A percentile compares a stretch with the other conserved stretches of the same genome.
phyloP scores from a whole-genome alignment of 1,140 invertebrate species.

The Sarcophaga bullata region DNA sequence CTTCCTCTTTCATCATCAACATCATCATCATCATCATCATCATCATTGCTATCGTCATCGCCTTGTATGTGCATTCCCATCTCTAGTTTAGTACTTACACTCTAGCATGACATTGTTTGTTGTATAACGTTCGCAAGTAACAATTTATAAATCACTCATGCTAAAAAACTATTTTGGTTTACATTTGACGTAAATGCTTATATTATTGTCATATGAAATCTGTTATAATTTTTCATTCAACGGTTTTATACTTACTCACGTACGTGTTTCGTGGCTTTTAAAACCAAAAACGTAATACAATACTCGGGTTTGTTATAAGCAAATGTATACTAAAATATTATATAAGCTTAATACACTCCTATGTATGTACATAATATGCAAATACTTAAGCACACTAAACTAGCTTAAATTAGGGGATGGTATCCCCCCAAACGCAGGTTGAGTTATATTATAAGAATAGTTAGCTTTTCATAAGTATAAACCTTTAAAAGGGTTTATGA shows the following conservation, averaged over 20 bases:
- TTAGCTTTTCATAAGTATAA: no score
- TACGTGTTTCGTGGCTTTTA: background rate
- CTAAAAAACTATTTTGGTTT: constrained; percentile 12
- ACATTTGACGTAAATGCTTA: constrained; percentile 33
- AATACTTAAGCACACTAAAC: background rate
- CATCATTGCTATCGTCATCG: no score
- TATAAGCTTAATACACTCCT: background rate
- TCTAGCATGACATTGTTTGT: no score
- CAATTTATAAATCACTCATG: constrained; percentile 35
- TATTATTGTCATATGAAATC: constrained; percentile 33
- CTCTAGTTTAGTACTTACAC: no score
- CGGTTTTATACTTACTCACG: background rate
- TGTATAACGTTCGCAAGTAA: background rate
- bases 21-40: no score
- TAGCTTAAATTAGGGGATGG: background rate
- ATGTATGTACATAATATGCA: no score
- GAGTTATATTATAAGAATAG: no score
- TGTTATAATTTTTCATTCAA: background rate
- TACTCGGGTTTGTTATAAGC: background rate
- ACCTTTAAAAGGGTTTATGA: no score
- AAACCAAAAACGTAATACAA: constrained; percentile 14
- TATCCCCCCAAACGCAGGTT: background rate
- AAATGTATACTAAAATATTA: background rate
- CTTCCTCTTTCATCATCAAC: no score
- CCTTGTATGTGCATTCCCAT: no score